These are phyloP conservation scores for Leiothrix lutea DNA, from an alignment of 2,113 vertebrate genomes.

Conservation along the genomic window DNA sequence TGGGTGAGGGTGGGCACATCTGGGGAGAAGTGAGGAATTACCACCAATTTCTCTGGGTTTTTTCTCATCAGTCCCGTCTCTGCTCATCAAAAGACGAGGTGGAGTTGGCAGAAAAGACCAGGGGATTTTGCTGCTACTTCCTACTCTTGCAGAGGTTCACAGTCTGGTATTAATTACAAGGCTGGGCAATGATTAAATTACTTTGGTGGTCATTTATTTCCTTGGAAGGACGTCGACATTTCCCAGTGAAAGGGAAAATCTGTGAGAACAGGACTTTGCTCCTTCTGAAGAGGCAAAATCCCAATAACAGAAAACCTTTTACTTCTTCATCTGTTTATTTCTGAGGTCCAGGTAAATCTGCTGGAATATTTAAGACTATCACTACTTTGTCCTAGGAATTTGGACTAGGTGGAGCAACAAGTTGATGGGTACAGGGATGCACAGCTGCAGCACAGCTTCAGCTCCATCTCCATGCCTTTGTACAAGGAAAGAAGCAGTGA, in stretches of 20 bases:
- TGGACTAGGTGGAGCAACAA: not conserved
- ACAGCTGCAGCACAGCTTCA: not conserved
- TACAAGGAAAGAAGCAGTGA: not conserved
- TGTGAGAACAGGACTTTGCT: not conserved
- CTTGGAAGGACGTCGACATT: rapidly evolving
- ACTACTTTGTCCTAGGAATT: not conserved
- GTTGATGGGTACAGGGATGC: not conserved
- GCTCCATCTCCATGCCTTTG: too few species aligned
- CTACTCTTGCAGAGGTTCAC: not conserved
- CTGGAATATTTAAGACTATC: not conserved
- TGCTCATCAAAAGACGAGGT: not conserved
- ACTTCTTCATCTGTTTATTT: not conserved
- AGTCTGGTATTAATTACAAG: not conserved
- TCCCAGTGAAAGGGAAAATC: not conserved
- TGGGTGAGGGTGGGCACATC: not conserved
- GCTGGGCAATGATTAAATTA: not conserved
- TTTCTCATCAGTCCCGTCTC: not conserved
- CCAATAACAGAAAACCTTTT: not conserved
- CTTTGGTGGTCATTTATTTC: not conserved
- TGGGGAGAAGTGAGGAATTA: not conserved
- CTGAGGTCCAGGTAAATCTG: not conserved
- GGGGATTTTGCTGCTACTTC: not conserved
- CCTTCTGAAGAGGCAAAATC: not conserved
- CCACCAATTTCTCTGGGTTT: not conserved
- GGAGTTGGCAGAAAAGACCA: not conserved